Percentiles rank a stretch among this genome's conserved stretches.
These are phyloP conservation scores for Takifugu rubripes DNA, from an alignment of 2,797 vertebrate species.

Conservation along the genomic window DNA sequence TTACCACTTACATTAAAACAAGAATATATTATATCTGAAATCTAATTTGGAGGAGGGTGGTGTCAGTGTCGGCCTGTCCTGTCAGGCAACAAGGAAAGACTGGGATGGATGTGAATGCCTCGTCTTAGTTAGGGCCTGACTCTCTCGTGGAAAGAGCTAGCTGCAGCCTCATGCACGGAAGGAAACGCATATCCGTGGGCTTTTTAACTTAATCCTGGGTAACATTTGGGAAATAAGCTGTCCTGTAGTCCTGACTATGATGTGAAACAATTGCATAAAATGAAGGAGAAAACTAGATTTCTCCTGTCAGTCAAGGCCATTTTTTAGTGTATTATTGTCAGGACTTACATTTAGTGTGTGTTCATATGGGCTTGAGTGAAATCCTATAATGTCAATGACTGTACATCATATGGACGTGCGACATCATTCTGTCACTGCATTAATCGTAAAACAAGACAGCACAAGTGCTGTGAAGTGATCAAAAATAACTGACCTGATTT, in stretches of 20 bases:
- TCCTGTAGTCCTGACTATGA: slow-evolving; percentile 27
- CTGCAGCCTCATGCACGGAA: slow-evolving; percentile 14
- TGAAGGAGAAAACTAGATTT: slow-evolving; percentile 18
- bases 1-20: slow-evolving; percentile 64
- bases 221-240: slow-evolving; percentile 57
- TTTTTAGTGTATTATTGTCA: slow-evolving; percentile 13
- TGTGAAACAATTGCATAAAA: slow-evolving; percentile 27
- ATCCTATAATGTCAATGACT: slow-evolving; percentile 11
- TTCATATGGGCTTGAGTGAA: slow-evolving; percentile 7
- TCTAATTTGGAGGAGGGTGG: slow-evolving; percentile 56
- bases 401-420: slow-evolving; percentile 1
- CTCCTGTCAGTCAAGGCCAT: slow-evolving; percentile 14
- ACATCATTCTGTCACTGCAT: neutral
- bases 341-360: slow-evolving; percentile 2
- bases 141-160: slow-evolving; percentile 26
- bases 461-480: slow-evolving; percentile 7
- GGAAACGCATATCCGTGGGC: slow-evolving; percentile 26
- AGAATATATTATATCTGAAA: slow-evolving; percentile 65
- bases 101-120: slow-evolving; percentile 49
- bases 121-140: slow-evolving; percentile 44
- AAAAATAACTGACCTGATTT: slow-evolving; percentile 3
- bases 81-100: slow-evolving; percentile 45
- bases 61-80: slow-evolving; percentile 63
- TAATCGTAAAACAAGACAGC: slow-evolving; percentile 10
- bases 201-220: slow-evolving; percentile 49